Evolutionary conservation across 92 coral and sea anemone genomes (phyloP).

Genomic region (Galaxea fascicularis): DNA sequence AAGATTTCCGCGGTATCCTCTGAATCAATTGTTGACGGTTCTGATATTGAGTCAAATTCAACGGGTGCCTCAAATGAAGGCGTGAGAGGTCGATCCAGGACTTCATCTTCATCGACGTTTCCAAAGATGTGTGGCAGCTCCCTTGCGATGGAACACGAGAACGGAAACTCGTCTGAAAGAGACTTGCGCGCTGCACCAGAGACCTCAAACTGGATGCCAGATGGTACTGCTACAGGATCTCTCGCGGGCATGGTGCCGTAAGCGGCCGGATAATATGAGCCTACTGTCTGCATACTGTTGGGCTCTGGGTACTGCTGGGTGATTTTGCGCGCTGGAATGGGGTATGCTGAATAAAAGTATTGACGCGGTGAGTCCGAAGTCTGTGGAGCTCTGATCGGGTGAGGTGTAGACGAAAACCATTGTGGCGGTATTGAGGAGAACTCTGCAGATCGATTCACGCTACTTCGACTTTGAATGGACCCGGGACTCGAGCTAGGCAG

Average conservation of each 20-base stretch:
- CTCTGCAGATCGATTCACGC: background rate
- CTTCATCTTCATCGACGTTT: conserved; percentile 17
- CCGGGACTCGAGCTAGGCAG: background rate
- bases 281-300: background rate
- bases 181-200: background rate
- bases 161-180: conserved; percentile 18
- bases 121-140: conserved; percentile 45
- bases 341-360: background rate
- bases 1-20: background rate
- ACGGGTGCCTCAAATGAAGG: conserved; percentile 4
- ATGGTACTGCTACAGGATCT: background rate
- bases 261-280: background rate
- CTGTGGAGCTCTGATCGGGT: background rate
- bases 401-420: background rate
- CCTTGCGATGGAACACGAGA: conserved; percentile 13
- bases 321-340: background rate
- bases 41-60: background rate
- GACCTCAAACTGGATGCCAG: background rate
- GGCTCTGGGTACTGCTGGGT: background rate
- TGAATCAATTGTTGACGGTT: background rate
- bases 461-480: background rate
- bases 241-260: background rate
- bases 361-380: background rate
- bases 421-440: background rate
- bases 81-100: conserved; percentile 9